phyloP scores from a whole-genome alignment of 1,140 invertebrate genomes.

The Caenorhabditis inopinata region DNA sequence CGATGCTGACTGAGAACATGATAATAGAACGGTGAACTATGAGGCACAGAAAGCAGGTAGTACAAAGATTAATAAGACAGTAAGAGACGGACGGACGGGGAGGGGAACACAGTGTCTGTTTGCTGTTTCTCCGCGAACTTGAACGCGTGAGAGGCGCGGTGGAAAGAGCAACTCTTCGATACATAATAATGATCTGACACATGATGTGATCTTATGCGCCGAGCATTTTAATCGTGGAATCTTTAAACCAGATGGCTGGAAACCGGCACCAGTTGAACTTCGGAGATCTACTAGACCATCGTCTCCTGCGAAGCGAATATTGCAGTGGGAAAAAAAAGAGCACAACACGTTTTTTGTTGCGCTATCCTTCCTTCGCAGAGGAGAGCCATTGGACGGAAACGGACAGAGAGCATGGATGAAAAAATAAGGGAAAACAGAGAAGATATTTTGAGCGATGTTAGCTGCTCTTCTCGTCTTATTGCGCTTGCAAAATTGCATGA shows the following conservation, averaged over 20 bases:
- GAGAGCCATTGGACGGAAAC: slow-evolving; percentile 5
- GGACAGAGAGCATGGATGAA: slow-evolving; percentile 29
- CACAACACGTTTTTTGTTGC: slow-evolving; percentile 32
- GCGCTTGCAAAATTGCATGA: slow-evolving; percentile 9
- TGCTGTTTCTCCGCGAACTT: slow-evolving; percentile 27
- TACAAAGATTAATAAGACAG: slow-evolving; percentile 12
- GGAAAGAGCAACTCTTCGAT: neutral
- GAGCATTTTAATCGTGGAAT: neutral
- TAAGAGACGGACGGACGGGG: neutral
- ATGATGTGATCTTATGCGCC: neutral
- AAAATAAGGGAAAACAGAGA: neutral
- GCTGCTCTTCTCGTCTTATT: slow-evolving; percentile 2
- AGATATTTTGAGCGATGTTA: slow-evolving; percentile 14
- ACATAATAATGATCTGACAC: slow-evolving; percentile 2
- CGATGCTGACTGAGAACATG: neutral
- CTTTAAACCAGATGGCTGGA: neutral
- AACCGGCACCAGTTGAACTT: neutral
- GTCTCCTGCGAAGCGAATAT: neutral
- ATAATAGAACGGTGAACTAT: neutral
- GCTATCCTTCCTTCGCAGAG: slow-evolving; percentile 12
- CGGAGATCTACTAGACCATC: neutral
- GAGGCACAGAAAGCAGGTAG: neutral
- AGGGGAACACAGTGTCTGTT: slow-evolving; percentile 26
- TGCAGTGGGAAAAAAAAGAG: neutral
- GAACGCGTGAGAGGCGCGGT: neutral